A percentile compares a stretch with the other conserved stretches of the same genome.
phyloP scores from a whole-genome alignment of 2,797 vertebrate genomes.

The Delichon dasypus region DNA sequence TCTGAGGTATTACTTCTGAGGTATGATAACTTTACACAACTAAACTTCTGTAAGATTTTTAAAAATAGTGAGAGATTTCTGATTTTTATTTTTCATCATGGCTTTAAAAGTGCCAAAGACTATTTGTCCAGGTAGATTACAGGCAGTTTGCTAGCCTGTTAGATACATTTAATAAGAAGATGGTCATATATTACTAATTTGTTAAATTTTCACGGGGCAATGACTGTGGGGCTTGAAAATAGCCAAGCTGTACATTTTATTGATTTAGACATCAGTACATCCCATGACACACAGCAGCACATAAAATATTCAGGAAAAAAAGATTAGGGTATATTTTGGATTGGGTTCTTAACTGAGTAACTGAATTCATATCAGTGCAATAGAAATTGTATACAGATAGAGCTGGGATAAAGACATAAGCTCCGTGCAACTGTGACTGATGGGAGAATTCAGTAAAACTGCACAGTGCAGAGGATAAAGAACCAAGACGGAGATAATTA shows the following conservation, averaged over 20 bases:
- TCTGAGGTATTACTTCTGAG: neutral
- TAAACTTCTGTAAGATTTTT: neutral
- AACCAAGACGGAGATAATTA: neutral
- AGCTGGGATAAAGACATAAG: neutral
- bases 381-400: neutral
- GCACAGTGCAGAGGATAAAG: neutral
- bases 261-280: neutral
- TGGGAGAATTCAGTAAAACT: neutral
- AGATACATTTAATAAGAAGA: neutral
- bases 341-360: neutral
- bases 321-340: neutral
- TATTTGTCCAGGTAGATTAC: neutral
- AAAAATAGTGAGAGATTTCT: neutral
- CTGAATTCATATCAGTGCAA: neutral
- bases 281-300: neutral
- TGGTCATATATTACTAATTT: neutral
- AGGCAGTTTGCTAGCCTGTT: neutral
- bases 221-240: neutral
- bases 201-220: neutral
- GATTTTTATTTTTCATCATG: neutral
- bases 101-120: neutral
- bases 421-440: neutral
- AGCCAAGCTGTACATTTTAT: neutral
- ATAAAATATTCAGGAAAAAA: neutral
- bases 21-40: neutral